These are phyloP conservation scores for Acrocephalus kingi DNA, from an alignment of 2,113 vertebrate species.

Conservation along the genomic window DNA sequence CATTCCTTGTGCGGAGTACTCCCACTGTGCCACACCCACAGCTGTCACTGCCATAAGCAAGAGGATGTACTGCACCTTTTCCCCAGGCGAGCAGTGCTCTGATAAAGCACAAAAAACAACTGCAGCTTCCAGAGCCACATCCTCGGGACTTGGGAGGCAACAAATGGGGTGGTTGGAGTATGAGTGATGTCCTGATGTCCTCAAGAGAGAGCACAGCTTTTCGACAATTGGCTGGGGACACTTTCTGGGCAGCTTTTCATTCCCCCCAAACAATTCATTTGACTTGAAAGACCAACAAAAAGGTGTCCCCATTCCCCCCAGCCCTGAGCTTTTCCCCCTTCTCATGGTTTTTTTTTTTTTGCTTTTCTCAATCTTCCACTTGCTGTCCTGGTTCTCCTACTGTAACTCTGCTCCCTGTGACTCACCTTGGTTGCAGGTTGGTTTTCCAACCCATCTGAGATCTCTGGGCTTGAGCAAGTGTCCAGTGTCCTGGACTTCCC, in stretches of 20 bases:
- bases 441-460: background rate
- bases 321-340: background rate
- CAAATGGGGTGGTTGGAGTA: background rate
- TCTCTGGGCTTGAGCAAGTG: background rate
- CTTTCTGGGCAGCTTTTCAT: background rate
- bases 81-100: background rate
- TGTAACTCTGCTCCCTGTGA: background rate
- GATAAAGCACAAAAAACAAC: background rate
- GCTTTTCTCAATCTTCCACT: background rate
- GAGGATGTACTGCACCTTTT: background rate
- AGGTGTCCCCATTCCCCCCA: background rate
- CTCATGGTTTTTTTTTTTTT: background rate
- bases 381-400: background rate
- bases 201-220: background rate
- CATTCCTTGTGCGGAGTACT: background rate
- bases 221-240: background rate
- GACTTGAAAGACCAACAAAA: background rate
- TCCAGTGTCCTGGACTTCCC: background rate
- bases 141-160: background rate
- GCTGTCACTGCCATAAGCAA: background rate
- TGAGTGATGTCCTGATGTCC: background rate
- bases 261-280: background rate
- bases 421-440: background rate
- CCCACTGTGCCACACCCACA: background rate
- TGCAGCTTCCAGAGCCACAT: background rate